Base-by-base conservation (phyloP, 2,888 invertebrate species). In the Galerucella calmariensis region DNA sequence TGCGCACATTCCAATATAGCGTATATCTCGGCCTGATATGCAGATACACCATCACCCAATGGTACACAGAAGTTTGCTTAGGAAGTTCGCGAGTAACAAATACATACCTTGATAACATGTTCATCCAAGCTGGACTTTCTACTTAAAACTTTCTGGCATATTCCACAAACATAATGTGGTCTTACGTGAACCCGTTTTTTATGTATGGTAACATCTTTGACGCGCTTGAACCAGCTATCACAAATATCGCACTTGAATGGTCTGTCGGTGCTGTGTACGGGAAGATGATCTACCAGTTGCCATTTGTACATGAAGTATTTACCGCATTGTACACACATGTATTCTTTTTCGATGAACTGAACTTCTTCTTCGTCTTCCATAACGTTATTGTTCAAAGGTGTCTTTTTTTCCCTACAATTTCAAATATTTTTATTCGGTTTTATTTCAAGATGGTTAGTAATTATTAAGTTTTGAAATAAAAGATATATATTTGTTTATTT, bases 251-350 rank as follows among this genome's bases (percentile, higher is more conserved):
- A 81, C 53, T 72, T 75, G 71, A 79, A 79, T 10, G 80, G 80
- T 24, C 77, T 73, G 35, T 77, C 78, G 4, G 75, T 77, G 9
- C 77, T 79, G 56, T 80, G 80, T 27, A 78, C 78, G 12, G 78
- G 89, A 70, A 74, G 70, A 11, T 74, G 74, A 89, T 90, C 88
- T 10, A 88, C 89, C 9, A 90, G 82, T 1, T 89, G 88, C 12
- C 89, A 88, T 27, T 88, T 85, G 79, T 90, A 90, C 1, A 89
- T 88, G 81, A 90, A 90, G 4, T 87, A 85, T 77, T 88, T 89
- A 2, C 87, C 87, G 69, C 90, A 90, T 70, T 87, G 84, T 58
- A 87, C 86, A 56, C 81, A 81, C 27, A 68, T 66, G 46, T 78
- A 79, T 35, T 61, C 61, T 61, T 61, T 61, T 27, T 61, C 61